These are phyloP conservation scores for Drosophila gaucha DNA, from an alignment of 2,888 invertebrate genomes.

Conservation along the genomic window DNA sequence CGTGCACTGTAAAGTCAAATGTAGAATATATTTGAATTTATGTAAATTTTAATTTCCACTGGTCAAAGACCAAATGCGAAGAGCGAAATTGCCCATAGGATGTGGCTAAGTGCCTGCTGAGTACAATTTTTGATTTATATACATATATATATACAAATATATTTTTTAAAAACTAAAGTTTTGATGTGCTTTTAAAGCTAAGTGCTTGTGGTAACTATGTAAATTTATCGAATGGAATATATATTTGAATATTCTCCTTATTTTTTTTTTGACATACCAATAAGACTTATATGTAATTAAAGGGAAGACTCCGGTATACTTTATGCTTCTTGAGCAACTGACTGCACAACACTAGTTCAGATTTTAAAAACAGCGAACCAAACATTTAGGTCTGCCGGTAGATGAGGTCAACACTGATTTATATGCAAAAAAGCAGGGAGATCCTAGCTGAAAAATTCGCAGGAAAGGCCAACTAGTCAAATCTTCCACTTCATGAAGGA, in stretches of 20 bases:
- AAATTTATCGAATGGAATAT: conserved; percentile 12
- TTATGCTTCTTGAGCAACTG: no score
- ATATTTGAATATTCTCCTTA: no score
- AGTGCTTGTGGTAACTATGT: conserved; percentile 54
- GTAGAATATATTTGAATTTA: conserved; percentile 58
- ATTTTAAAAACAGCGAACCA: no score
- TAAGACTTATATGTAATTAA: no score
- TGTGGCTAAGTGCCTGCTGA: conserved; percentile 67
- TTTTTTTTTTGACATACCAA: not conserved
- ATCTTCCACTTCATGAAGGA: no score
- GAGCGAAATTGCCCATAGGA: conserved; percentile 43
- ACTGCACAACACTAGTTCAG: no score
- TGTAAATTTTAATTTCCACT: conserved; percentile 51
- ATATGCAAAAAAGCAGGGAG: no score
- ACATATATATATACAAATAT: not conserved
- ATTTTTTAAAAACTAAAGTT: conserved; percentile 69
- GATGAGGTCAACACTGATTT: no score
- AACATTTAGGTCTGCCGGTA: no score
- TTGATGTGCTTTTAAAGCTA: conserved; percentile 51
- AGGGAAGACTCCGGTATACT: no score
- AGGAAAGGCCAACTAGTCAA: no score
- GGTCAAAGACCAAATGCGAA: conserved; percentile 44
- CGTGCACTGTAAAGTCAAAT: conserved; percentile 19
- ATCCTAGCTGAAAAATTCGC: no score
- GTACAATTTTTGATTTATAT: conserved; percentile 28